Evolutionary conservation across 2,797 vertebrate genomes (phyloP), one percentile per base, ranked within the genome.

Genomic region (Crax fasciolata): DNA sequence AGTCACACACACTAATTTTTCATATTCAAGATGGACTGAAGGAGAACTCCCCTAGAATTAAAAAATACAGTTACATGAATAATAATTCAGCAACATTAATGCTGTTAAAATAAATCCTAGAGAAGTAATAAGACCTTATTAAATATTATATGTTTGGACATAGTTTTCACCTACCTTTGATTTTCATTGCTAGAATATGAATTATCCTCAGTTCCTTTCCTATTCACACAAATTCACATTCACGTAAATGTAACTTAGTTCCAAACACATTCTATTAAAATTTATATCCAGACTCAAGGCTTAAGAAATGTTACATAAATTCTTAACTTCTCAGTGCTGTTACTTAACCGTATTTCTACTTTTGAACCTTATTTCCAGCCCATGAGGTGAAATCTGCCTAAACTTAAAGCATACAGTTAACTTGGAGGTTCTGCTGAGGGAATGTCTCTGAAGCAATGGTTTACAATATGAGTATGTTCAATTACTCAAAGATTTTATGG

Each of bases 51-150:
- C 62, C 10, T 15, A 85, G 78, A 95, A 88, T 57, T 82, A 83
- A 49, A 72, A 54, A 77, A 35, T 7, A 58, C 12, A 59, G 52
- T 51, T 71, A 81, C 24, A 46, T 70, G 75, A 86, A 80, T 73
- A 59, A 79, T 61, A 90, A 90, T 63, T 78, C 39, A 70, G 86
- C 27, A 94, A 89, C 94, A 93, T 85, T 74, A 82, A 83, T 54
- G 48, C 89, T 93, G 67, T 96, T 94, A 94, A 97, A 97, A 96
- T 85, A 96, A 86, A 96, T 84, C 84, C 90, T 95, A 43, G 75
- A 87, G 92, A 97, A 72, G 65, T 78, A 96, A 87, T 87, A 96
- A 97, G 52, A 74, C 38, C 18, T 94, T 95, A 96, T 97, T 95
- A 96, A 96, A 89, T 91, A 96, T 67, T 57, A 93, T 83, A 76